Base-by-base conservation (phyloP, 2,888 invertebrate genomes). In the Dexiosoma caninum region DNA sequence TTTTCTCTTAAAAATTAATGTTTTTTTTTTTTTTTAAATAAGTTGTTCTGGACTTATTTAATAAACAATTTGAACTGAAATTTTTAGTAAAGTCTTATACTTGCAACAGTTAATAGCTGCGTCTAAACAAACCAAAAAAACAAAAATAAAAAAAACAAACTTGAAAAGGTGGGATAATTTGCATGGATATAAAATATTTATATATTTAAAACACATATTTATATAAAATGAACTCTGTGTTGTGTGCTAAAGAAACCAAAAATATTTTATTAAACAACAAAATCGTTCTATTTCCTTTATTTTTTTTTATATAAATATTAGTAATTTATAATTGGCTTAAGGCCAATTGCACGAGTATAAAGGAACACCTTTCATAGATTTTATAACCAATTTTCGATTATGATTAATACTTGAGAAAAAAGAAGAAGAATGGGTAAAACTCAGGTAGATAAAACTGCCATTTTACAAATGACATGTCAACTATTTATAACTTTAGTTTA, bases 1-100 rank as follows among this genome's bases (percentile, higher is more conserved):
- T 51, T 51, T 30, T 16, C 9, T 30, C 3, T 51, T 30, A 8
- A 30, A 51, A 51, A 51, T 30, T 12, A 51, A 51, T 30, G 1
- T 27, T 27, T n/a, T n/a, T 49, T 51, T 51, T 19, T 1, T 30
- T 27, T 2, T 51, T 30, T 10, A 37, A 57, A 64, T 44, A 66
- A 16, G 9, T 72, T 72, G 35, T 72, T 78, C 35, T 67, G 72
- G 71, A 72, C 80, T 71, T 80, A 71, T 80, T 80, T 67, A 23
- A 46, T 40, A 67, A 62, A 66, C 59, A 46, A 30, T 2, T 53
- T 70, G 40, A n/a, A 27, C 62, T 42, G n/a, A 71, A 72, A 76
- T 72, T 55, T 87, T 86, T 85, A 86, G 86, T 86, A 83, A 85
- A 87, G 86, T 86, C 85, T 85, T 85, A 87, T 85, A 85, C 86